phyloP scores from a whole-genome alignment of 1,140 invertebrate genomes.

The Leptinotarsa undecemlineata region DNA sequence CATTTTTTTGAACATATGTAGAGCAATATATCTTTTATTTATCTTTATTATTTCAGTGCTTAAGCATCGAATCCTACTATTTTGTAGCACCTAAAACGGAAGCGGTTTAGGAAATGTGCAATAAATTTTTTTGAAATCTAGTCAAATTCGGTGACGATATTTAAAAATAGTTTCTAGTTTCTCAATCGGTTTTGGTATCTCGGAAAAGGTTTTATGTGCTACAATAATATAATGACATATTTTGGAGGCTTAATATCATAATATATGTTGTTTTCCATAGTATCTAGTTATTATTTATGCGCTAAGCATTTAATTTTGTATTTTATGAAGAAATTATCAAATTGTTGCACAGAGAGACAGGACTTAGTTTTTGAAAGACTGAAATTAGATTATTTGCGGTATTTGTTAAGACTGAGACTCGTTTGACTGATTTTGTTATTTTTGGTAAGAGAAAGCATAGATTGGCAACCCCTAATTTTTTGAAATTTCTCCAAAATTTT shows the following conservation, averaged over 20 bases:
- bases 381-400: constrained; percentile 49
- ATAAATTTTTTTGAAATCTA: constrained; percentile 20
- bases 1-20: constrained; percentile 35
- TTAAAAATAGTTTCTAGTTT: background rate
- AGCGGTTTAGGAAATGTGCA: constrained; percentile 26
- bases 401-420: constrained; percentile 52
- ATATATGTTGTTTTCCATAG: constrained; percentile 29
- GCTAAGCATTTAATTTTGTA: constrained; percentile 24
- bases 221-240: constrained; percentile 26
- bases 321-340: constrained; percentile 32
- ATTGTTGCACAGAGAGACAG: constrained; percentile 51
- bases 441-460: constrained; percentile 28
- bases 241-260: constrained; percentile 26
- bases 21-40: constrained; percentile 29
- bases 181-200: background rate
- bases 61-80: constrained; percentile 22
- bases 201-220: constrained; percentile 23
- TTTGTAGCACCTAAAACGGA: constrained; percentile 22
- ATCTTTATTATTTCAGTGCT: constrained; percentile 30
- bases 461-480: constrained; percentile 49
- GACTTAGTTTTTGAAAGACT: constrained; percentile 53
- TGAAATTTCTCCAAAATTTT: constrained; percentile 30
- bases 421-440: constrained; percentile 50
- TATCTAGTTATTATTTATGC: constrained; percentile 29
- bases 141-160: background rate